phyloP scores from a whole-genome alignment of 1,140 invertebrate species.

The Babylonia areolata region DNA sequence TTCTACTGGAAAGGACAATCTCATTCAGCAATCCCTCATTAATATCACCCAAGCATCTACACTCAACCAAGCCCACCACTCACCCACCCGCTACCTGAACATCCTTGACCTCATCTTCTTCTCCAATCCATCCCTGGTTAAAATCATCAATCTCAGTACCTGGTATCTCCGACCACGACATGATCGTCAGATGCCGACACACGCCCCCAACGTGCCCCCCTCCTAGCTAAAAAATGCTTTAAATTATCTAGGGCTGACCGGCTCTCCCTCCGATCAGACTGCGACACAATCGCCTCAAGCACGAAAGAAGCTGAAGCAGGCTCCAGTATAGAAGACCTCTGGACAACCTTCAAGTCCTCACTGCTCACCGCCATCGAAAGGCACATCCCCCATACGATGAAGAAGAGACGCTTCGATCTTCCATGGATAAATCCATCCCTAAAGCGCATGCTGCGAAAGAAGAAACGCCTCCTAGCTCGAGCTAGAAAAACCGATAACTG shows the following conservation, averaged over 20 bases:
- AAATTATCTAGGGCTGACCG: too few species aligned
- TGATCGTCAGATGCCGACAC: too few species aligned
- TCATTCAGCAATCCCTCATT: constrained; percentile 24
- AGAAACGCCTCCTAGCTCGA: background rate
- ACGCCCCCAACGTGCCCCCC: too few species aligned
- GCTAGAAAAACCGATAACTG: background rate
- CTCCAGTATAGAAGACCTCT: too few species aligned
- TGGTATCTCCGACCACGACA: background rate
- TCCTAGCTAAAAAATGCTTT: too few species aligned
- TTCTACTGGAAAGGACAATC: background rate
- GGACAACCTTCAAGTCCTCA: background rate
- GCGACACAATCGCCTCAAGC: too few species aligned
- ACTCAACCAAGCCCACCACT: background rate
- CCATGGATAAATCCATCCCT: background rate
- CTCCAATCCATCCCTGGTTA: background rate
- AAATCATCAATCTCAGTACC: constrained; percentile 28
- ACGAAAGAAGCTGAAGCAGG: too few species aligned
- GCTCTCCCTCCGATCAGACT: too few species aligned
- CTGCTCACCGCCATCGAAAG: background rate
- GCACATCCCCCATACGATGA: background rate
- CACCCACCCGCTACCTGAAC: background rate
- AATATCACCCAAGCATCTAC: background rate
- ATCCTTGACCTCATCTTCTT: constrained; percentile 10
- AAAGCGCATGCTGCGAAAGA: background rate
- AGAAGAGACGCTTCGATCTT: background rate